Base-by-base conservation (phyloP, 2,797 vertebrate genomes). In the Heteromormyrus szaboi region DNA sequence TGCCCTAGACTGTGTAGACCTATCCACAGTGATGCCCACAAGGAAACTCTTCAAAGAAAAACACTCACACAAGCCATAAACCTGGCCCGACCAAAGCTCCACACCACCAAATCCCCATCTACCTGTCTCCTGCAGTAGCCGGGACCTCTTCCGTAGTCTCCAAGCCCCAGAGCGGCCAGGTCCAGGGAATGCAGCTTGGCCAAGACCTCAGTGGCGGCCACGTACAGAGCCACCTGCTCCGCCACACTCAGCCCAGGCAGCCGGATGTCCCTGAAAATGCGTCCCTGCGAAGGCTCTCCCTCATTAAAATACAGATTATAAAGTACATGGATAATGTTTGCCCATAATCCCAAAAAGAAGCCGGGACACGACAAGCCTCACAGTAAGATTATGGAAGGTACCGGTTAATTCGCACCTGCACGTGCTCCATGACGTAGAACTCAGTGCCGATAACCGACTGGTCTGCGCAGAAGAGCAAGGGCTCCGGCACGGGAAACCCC, bases 101-200 rank as follows among this genome's bases (percentile, higher is more conserved):
- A 12, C 11, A 2, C 33, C 54, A n/a, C 4, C 53, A 14, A 3
- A 50, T 89, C 91, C 90, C 84, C 48, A 17, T 76, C 25, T 94
- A 99, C 98, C 96, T 99, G 98, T 95, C 98, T 97, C 92, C 92
- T 97, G 94, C 96, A 97, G 93, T 98, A 99, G 62, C 96, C 97
- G 2, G 93, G 88, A 88, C 97, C 97, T 94, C 90, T 95, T 0
- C 98, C 98, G 41, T 96, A 99, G 0, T 91, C 94, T 53, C 95
- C 91, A 44, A 99, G 96, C 62, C 94, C 94, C 87, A 99, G 33
- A 0, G 94, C 93, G 5, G 86, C 88, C 56, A 97, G 59, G 83
- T 95, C 93, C 89, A 97, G 91, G 9, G 97, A 97, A 89, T 99
- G 98, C 8, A 99, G 92, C 89, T 90, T 94, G 65, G 98, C 97